Base-by-base conservation (phyloP, 2,888 invertebrate genomes). In the Hirtodrosophila confusa region DNA sequence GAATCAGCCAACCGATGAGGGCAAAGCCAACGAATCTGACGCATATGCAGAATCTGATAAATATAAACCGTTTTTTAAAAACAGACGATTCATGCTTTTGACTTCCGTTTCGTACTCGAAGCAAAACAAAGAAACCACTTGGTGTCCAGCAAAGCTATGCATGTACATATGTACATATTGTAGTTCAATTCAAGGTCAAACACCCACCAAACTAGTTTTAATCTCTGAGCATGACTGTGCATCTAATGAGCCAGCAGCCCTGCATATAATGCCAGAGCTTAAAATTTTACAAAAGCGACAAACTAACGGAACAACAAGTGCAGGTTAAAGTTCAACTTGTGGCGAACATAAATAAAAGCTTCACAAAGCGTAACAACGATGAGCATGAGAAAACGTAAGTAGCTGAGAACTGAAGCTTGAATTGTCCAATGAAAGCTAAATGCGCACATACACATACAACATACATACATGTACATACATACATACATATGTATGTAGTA, bases 121-220 rank as follows among this genome's bases (percentile, higher is more conserved):
- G 24, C 67, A 40, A 33, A 60, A 55, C 48, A 60, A 53, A 61
- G 47, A 62, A 43, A 40, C 23, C 53, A 61, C 43, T 51, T 53
- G 47, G 40, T 41, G 27, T 10, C 27, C 37, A 23, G 23, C 27
- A 12, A 48, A 47, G 54, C 27, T 27, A 5, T 27, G 27, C 6
- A 27, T 27, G 6, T 17, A 17, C 17, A 17, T 17, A 17, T 2
- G 17, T 17, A 17, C 17, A 17, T 17, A 17, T 17, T 17, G 17
- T 55, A 33, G 44, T 66, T 58, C 63, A 68, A 74, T 64, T 83
- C 80, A 80, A 80, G 80, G 80, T 83, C 83, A 71, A 31, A 47
- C 66, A 66, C 55, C 60, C 51, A 55, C 45, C 41, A 73, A 75
- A 71, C 75, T 58, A 58, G 68, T 71, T 75, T 60, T 45, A n/a